Percentiles rank a stretch among this genome's conserved stretches.
Conservation (phyloP, 2,113 vertebrate species). For the Turdus rufiventris region DNA sequence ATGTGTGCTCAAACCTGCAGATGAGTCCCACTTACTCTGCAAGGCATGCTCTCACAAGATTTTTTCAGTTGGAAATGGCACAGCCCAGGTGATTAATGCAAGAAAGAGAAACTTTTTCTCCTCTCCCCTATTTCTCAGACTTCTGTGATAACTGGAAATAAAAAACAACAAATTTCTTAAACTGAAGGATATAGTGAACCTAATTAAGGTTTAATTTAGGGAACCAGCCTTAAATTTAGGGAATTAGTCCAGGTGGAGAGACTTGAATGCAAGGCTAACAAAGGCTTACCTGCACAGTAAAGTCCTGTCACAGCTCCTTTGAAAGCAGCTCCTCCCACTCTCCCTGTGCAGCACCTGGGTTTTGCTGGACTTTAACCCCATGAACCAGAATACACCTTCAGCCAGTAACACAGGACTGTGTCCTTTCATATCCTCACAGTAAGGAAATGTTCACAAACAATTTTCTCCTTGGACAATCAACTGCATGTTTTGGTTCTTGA, state of each 20-base stretch:
- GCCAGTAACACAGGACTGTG: neutral
- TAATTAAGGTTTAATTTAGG: neutral
- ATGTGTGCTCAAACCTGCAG: neutral
- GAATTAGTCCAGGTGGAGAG: neutral
- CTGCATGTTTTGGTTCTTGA: neutral
- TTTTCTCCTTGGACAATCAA: neutral
- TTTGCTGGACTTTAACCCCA: neutral
- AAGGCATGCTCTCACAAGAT: accelerated
- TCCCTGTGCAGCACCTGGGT: neutral
- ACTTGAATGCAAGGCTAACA: neutral
- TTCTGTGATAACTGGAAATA: neutral
- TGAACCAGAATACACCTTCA: neutral
- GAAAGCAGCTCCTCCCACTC: neutral
- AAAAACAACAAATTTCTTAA: neutral
- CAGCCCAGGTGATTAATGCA: neutral
- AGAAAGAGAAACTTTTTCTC: neutral
- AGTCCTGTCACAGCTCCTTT: neutral
- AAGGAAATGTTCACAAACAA: neutral
- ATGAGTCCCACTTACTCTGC: neutral
- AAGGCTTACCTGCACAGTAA: neutral
- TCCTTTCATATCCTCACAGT: neutral
- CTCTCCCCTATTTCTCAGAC: neutral
- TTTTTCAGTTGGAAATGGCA: neutral
- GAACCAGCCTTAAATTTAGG: neutral
- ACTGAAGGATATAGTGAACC: neutral